Evolutionary conservation across 2,113 vertebrate species (phyloP).

Genomic region (Thunnus maccoyii): DNA sequence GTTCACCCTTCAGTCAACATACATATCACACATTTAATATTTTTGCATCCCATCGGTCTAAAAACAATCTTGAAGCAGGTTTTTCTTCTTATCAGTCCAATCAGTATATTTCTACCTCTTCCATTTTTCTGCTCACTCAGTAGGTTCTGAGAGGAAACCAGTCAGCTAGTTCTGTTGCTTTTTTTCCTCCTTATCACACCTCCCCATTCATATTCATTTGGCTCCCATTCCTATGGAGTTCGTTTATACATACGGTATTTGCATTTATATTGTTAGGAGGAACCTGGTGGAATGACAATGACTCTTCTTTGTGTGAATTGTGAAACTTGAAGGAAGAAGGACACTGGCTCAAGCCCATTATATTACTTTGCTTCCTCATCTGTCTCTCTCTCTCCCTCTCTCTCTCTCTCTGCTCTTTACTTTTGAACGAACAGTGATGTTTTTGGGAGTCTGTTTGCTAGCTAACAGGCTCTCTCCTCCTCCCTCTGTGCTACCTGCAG

Average conservation of each 20-base stretch:
- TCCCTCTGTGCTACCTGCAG: slow-evolving; percentile 66
- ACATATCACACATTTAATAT: slow-evolving; percentile 10
- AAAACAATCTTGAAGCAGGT: not conserved
- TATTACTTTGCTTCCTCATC: slow-evolving; percentile 17
- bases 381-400: slow-evolving; percentile 1
- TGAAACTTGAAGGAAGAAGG: slow-evolving; percentile 39
- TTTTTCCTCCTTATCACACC: slow-evolving; percentile 51
- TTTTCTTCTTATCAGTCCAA: slow-evolving; percentile 27
- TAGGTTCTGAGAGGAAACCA: slow-evolving; percentile 46
- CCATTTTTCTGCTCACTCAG: slow-evolving; percentile 24
- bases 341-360: slow-evolving; percentile 6
- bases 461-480: slow-evolving; percentile 69
- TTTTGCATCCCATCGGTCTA: not conserved
- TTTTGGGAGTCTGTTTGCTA: slow-evolving; percentile 46
- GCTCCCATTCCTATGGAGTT: slow-evolving; percentile 46
- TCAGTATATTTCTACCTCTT: slow-evolving; percentile 20
- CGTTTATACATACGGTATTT: slow-evolving; percentile 71
- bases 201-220: slow-evolving; percentile 61
- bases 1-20: slow-evolving; percentile 1
- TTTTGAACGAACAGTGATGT: slow-evolving; percentile 20
- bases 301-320: slow-evolving; percentile 44
- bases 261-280: slow-evolving; percentile 80
- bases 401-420: slow-evolving; percentile 31
- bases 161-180: slow-evolving; percentile 20
- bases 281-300: slow-evolving; percentile 72